Percentiles rank a stretch among this genome's conserved stretches.
Evolutionary conservation across 2,113 vertebrate species (phyloP).

Genomic region (Falco punctatus): DNA sequence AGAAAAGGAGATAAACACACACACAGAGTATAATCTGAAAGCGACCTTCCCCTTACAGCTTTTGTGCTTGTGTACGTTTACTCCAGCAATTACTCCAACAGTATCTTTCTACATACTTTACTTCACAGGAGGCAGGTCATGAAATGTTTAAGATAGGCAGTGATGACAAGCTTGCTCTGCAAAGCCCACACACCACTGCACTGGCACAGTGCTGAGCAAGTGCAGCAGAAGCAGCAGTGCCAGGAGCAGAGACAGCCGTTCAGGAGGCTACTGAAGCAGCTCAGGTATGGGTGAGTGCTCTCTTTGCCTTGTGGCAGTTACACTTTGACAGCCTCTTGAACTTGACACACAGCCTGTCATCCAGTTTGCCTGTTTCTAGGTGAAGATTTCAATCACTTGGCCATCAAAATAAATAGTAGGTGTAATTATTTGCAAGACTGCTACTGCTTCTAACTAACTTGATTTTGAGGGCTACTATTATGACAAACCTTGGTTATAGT

Average conservation of each 20-base stretch:
- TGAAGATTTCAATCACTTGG: background rate
- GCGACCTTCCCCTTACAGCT: background rate
- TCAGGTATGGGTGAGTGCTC: fast-evolving
- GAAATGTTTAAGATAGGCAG: background rate
- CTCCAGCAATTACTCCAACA: background rate
- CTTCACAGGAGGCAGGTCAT: background rate
- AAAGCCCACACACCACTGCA: background rate
- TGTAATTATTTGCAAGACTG: background rate
- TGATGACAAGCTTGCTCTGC: background rate
- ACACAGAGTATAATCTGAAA: background rate
- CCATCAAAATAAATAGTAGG: background rate
- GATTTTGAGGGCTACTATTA: background rate
- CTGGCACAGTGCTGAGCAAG: background rate
- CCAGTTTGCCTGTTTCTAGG: background rate
- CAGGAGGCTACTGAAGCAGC: background rate
- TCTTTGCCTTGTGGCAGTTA: background rate
- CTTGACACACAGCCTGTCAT: fast-evolving
- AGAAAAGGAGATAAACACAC: background rate
- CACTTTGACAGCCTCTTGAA: background rate
- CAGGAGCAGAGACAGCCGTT: background rate
- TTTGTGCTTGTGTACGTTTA: background rate
- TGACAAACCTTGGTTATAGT: background rate
- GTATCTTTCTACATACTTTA: background rate
- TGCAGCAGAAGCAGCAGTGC: background rate
- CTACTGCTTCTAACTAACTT: background rate